Conservation (phyloP, 2,797 vertebrate species). For the Gila robusta region DNA sequence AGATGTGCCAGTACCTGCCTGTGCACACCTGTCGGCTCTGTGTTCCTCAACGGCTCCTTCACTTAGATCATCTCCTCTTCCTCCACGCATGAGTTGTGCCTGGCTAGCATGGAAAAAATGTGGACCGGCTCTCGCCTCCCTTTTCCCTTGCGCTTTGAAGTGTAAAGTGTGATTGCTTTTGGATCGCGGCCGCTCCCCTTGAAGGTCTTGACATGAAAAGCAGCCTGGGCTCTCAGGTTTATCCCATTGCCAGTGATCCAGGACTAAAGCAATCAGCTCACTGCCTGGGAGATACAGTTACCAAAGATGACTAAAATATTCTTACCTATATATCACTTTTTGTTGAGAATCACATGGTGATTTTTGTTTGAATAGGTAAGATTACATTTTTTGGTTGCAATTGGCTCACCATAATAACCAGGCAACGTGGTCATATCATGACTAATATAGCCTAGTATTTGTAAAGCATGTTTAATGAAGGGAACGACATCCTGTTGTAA, state of each 20-base stretch:
- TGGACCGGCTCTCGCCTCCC: conserved; percentile 77
- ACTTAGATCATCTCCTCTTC: conserved; percentile 85
- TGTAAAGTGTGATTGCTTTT: conserved; percentile 87
- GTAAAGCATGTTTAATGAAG: neutral
- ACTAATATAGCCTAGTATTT: neutral
- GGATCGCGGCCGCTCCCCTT: conserved; percentile 80
- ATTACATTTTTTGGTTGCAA: neutral
- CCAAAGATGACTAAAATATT: conserved; percentile 62
- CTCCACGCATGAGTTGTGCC: conserved; percentile 83
- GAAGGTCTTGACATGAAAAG: conserved; percentile 86
- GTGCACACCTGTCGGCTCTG: conserved; percentile 83
- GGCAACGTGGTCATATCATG: neutral
- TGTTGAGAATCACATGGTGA: conserved; percentile 1
- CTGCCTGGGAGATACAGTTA: conserved; percentile 83
- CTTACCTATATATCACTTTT: neutral
- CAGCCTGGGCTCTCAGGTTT: conserved; percentile 81
- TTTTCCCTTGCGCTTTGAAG: conserved; percentile 82
- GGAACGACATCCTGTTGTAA: neutral
- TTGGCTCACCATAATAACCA: neutral
- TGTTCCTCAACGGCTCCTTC: conserved; percentile 80
- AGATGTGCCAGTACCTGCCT: conserved; percentile 83
- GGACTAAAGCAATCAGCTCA: conserved; percentile 85
- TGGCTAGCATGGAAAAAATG: conserved; percentile 78
- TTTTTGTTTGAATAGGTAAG: neutral
- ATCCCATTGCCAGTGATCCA: conserved; percentile 81